Evolutionary conservation across 2,797 vertebrate genomes (phyloP), one percentile per base, ranked within the genome.

Genomic region (Balearica regulorum): DNA sequence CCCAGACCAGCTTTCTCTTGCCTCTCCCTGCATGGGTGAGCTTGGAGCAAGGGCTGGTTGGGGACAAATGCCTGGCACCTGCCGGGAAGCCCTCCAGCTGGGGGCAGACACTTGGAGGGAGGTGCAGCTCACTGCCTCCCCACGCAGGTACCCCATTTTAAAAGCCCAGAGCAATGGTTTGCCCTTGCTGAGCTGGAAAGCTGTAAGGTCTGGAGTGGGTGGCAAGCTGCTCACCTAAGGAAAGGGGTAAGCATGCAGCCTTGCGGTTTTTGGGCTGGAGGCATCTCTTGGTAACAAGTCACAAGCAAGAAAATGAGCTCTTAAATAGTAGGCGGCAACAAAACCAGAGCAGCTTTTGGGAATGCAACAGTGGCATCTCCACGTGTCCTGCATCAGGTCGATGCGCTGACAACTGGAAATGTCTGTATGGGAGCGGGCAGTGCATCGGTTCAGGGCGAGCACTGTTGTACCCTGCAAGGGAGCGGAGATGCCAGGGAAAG

Each of bases 21-120:
- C 68, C 46, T n/a, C 21, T 25, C 48, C 22, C n/a, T 0, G 0
- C 3, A 0, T 1, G 10, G 46, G 58, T 0, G 4, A 9, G 77
- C 55, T 44, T 5, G 0, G 11, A 28, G 82, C 60, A 16, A 12
- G 44, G 25, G 46, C 69, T 39, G 73, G 54, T 3, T 25, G 24
- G 0, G 9, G 21, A 10, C 19, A 6, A 5, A 10, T 1, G 25
- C 43, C 51, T 3, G 77, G 60, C 43, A 60, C 72, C 57, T 57
- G 35, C 54, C 7, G 2, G n/a, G 48, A 26, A 46, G 18, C 41
- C 43, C 53, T 28, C 26, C 0, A 5, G 3, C 9, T 6, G 5
- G 19, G 43, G 28, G 28, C 83, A 66, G 53, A 3, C 39, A 2
- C 69, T 6, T 5, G 7, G 25, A 14, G 41, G 49, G 37, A 53